Evolutionary conservation across 1,140 invertebrate genomes (phyloP).

Genomic region (Bombus pyrosoma): DNA sequence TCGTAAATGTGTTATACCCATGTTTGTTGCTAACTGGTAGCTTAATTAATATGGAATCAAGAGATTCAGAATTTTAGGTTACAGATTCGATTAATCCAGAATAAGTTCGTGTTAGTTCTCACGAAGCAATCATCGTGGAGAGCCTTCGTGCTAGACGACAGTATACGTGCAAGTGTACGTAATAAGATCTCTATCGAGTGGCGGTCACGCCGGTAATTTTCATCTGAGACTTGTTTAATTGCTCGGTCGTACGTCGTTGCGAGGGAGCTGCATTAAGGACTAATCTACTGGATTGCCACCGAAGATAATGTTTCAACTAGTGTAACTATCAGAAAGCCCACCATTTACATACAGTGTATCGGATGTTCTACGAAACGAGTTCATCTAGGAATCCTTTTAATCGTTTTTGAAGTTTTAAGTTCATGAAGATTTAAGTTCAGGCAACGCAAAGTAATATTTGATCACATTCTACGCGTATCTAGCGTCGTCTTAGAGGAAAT

Average conservation of each 20-base stretch:
- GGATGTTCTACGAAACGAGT: background rate
- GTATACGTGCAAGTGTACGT: slow-evolving; percentile 54
- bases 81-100: slow-evolving; percentile 41
- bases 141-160: slow-evolving; percentile 66
- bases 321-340: slow-evolving; percentile 17
- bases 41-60: slow-evolving; percentile 27
- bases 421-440: background rate
- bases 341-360: background rate
- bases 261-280: slow-evolving; percentile 55
- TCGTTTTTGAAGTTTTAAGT: background rate
- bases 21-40: background rate
- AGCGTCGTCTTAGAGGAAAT: too few relatives aligned
- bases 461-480: too few relatives aligned
- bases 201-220: slow-evolving; percentile 62
- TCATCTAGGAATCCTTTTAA: background rate
- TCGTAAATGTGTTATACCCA: background rate
- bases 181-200: slow-evolving; percentile 62
- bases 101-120: slow-evolving; percentile 39
- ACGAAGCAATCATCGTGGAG: slow-evolving; percentile 64
- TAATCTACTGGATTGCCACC: slow-evolving; percentile 64
- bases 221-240: slow-evolving; percentile 64
- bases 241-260: slow-evolving; percentile 47
- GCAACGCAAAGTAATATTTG: too few relatives aligned
- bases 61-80: slow-evolving; percentile 36
- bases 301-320: slow-evolving; percentile 53